Evolutionary conservation across 2,797 vertebrate genomes (phyloP).

Genomic region (Silurus lanzhouensis): DNA sequence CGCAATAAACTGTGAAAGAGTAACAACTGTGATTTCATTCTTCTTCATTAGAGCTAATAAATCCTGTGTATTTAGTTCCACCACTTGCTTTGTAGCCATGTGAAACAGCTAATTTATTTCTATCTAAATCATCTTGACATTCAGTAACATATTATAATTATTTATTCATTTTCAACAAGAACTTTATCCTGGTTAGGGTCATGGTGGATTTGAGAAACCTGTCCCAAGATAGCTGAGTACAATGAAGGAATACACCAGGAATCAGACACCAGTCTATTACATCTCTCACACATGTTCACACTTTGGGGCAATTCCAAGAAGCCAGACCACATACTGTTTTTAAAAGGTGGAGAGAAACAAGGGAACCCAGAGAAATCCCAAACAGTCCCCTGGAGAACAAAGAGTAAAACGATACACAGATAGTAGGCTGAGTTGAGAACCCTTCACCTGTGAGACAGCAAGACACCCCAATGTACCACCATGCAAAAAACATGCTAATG

Average conservation of each 20-base stretch:
- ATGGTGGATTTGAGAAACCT: not conserved
- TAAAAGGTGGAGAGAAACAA: not conserved
- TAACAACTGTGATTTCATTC: slow-evolving; percentile 4
- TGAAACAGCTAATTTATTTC: not conserved
- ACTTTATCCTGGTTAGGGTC: not conserved
- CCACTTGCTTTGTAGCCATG: not conserved
- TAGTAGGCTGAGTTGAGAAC: not conserved
- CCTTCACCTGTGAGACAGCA: not conserved
- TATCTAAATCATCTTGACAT: not conserved
- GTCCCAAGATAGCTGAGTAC: not conserved
- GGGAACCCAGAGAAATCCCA: not conserved
- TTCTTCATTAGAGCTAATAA: slow-evolving; percentile 15
- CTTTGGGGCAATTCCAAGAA: not conserved
- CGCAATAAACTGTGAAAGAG: slow-evolving; percentile 3
- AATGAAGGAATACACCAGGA: not conserved
- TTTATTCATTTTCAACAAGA: not conserved
- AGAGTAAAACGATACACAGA: not conserved
- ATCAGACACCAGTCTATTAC: not conserved
- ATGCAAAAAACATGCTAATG: not conserved
- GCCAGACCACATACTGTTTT: not conserved
- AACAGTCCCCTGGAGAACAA: not conserved
- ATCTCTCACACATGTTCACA: not conserved
- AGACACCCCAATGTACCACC: not conserved
- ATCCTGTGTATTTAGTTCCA: not conserved
- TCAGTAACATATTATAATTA: no score